These are phyloP conservation scores for Lepidonotus clava DNA, from an alignment of 2,888 invertebrate species.

Conservation along the genomic window DNA sequence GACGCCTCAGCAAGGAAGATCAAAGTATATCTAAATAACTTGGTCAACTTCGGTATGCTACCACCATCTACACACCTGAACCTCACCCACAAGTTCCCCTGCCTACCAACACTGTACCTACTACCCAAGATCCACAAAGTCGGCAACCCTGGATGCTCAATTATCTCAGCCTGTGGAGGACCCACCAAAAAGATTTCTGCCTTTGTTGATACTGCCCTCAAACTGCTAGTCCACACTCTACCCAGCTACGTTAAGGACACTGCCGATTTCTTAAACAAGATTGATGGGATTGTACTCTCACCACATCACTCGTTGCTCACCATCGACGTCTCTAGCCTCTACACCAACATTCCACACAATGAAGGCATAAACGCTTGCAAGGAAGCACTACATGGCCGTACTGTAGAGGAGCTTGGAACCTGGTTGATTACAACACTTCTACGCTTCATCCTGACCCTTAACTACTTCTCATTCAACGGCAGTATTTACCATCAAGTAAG, in stretches of 20 bases:
- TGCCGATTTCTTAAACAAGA: not conserved
- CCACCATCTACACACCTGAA: not conserved
- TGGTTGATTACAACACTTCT: not conserved
- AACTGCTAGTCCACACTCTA: not conserved
- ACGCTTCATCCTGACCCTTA: constrained; percentile 39
- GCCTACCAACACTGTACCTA: not conserved
- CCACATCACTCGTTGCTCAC: not conserved
- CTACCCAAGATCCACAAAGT: constrained; percentile 24
- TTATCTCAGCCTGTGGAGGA: not conserved
- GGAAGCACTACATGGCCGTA: not conserved
- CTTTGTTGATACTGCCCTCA: not conserved
- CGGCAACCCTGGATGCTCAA: not conserved
- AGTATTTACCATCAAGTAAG: constrained; percentile 56
- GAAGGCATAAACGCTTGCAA: not conserved
- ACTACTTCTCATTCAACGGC: constrained; percentile 60
- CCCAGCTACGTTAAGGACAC: not conserved
- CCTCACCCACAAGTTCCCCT: not conserved
- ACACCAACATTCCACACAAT: constrained; percentile 19
- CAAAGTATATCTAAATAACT: not conserved
- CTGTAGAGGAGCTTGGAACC: not conserved
- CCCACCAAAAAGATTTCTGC: constrained; percentile 7
- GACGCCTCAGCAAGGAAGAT: not conserved
- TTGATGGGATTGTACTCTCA: not conserved
- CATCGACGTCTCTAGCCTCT: not conserved
- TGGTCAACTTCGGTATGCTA: not conserved